These are phyloP conservation scores for Chaenodraco wilsoni DNA, from an alignment of 2,797 vertebrate species.

Conservation along the genomic window DNA sequence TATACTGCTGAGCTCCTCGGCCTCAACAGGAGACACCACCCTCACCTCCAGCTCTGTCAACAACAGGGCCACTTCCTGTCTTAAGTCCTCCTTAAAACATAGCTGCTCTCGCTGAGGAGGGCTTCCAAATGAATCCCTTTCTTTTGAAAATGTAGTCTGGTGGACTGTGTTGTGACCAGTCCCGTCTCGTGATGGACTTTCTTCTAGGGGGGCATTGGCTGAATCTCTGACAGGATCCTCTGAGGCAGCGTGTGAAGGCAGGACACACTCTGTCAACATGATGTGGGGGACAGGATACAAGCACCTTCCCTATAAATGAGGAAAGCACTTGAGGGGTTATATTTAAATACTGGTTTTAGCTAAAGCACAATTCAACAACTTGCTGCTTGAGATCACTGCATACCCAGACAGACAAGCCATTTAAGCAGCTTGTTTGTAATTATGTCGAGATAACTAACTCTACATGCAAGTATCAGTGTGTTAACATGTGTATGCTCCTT, in stretches of 20 bases:
- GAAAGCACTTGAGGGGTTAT: slow-evolving; percentile 57
- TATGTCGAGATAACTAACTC: neutral
- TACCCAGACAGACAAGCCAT: neutral
- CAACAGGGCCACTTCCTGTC: slow-evolving; percentile 58
- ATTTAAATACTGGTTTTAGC: slow-evolving; percentile 42
- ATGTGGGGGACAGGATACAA: slow-evolving; percentile 83
- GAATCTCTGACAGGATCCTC: slow-evolving; percentile 72
- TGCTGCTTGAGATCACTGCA: slow-evolving; percentile 2
- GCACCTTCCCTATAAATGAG: slow-evolving; percentile 76
- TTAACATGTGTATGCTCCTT: neutral
- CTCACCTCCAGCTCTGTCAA: slow-evolving; percentile 52
- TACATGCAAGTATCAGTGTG: neutral
- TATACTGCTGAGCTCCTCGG: slow-evolving; percentile 35
- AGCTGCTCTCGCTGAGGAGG: slow-evolving; percentile 33
- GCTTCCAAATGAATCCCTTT: slow-evolving; percentile 18
- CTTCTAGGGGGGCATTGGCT: slow-evolving; percentile 27
- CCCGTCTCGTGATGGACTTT: slow-evolving; percentile 33
- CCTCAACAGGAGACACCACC: slow-evolving; percentile 49
- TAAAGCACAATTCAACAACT: slow-evolving; percentile 15
- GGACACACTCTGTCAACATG: slow-evolving; percentile 86
- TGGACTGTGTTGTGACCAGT: slow-evolving; percentile 1
- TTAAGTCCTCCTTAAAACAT: slow-evolving; percentile 38
- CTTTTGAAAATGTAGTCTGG: slow-evolving; percentile 4
- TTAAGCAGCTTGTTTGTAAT: neutral
- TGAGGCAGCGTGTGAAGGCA: slow-evolving; percentile 73